Base-by-base conservation (phyloP, 2,888 invertebrate genomes). In the Dynastes tityus region DNA sequence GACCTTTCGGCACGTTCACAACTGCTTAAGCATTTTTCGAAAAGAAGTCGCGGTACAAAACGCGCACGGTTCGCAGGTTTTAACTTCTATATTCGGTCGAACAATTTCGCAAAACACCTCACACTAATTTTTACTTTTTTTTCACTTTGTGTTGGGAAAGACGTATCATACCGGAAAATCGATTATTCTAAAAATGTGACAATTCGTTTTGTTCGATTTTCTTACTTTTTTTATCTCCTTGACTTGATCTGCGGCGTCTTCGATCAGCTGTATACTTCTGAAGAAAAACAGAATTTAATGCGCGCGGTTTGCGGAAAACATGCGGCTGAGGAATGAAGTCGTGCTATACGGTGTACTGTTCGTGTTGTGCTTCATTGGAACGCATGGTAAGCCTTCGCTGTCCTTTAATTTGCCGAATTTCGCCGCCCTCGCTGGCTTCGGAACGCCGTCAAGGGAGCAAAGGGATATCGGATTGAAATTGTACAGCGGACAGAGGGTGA, bases 401-500 rank as follows among this genome's bases (percentile, higher is more conserved):
- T 84, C 86, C 8, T 84, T 87, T 53, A 85, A 86, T 79, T 83
- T 87, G 67, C 86, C 86, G 3, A 80, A 83, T 32, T 84, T 86
- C 70, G 83, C 84, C 4, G 80, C 84, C 27, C 85, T 85, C 75
- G 80, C 82, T 9, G 83, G 82, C 5, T 82, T 84, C 53, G 65
- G 79, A 9, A 55, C 40, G 13, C 73, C 40, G n/a, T 68, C 77
- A 2, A 77, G 82, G 61, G 82, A 83, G 45, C 82, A 83, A 75
- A 80, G 82, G 70, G 82, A 83, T 51, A 80, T 90, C 1, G 90
- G 89, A 3, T 89, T 90, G 81, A 93, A 92, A 87, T 90, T 91
- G 55, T 93, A 90, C 88, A 93, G 93, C 81, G 95, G 94, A 3
- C 89, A 91, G 80, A 90, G 94, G 61, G 89, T 93, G 61, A 90